Conservation (phyloP, 1,140 invertebrate species). For the Camponotus vicinus region DNA sequence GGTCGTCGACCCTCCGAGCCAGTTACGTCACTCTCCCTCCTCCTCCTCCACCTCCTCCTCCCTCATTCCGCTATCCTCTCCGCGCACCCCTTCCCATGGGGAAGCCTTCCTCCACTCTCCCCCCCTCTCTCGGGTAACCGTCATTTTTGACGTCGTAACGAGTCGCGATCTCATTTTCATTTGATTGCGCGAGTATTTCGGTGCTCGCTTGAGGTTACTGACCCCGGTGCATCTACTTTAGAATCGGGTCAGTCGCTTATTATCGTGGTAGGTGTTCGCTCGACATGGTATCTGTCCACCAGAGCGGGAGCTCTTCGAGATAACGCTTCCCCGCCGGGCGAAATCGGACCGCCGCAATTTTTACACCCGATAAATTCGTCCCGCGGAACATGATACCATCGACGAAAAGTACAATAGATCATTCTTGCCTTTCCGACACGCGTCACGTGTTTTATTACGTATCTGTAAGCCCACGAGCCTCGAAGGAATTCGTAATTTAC, state of each 20-base stretch:
- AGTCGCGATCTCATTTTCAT: constrained; percentile 87
- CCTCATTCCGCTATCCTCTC: constrained; percentile 11
- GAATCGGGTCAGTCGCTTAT: constrained; percentile 85
- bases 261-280: constrained; percentile 84
- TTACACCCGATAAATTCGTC: constrained; percentile 68
- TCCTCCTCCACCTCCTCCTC: constrained; percentile 44
- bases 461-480: background rate
- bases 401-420: constrained; percentile 20
- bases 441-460: background rate
- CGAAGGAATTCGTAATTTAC: background rate
- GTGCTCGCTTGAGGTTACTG: constrained; percentile 83
- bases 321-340: constrained; percentile 69
- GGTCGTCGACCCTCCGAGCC: constrained; percentile 83
- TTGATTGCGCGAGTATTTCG: constrained; percentile 86
- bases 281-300: constrained; percentile 74
- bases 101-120: constrained; percentile 13
- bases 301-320: constrained; percentile 75
- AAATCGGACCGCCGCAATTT: constrained; percentile 51
- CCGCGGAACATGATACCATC: constrained; percentile 65
- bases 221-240: constrained; percentile 84
- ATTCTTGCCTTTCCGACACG: background rate
- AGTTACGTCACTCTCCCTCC: constrained; percentile 82
- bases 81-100: constrained; percentile 22
- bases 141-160: constrained; percentile 86
- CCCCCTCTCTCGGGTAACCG: constrained; percentile 68